These are phyloP conservation scores for Rhinichthys osculus DNA, from an alignment of 2,797 vertebrate species.

Conservation along the genomic window DNA sequence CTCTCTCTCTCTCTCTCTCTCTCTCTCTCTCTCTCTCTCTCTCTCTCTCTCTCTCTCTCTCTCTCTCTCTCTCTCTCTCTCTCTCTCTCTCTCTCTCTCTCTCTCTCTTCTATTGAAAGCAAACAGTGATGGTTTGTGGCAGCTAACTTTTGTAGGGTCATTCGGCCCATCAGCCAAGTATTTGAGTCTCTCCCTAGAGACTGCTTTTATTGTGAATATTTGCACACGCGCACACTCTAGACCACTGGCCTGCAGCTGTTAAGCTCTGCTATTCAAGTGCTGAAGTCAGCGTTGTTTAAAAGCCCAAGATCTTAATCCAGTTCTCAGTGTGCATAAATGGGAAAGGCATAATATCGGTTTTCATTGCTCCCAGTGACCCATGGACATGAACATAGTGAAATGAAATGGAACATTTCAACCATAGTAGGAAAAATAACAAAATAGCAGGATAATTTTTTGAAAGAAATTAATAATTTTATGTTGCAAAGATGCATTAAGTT, in stretches of 20 bases:
- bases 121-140: neutral
- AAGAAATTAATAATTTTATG: neutral
- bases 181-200: conserved; percentile 12
- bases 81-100: too few relatives aligned
- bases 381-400: neutral
- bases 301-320: conserved; percentile 20
- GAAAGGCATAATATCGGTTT: conserved; percentile 8
- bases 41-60: too few relatives aligned
- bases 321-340: neutral
- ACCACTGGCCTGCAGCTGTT: conserved; percentile 39
- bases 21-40: conserved; percentile 2
- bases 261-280: conserved; percentile 21
- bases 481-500: neutral
- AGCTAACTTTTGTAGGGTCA: conserved; percentile 27
- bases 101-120: neutral
- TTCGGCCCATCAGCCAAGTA: neutral
- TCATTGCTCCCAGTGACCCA: neutral
- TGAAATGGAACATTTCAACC: neutral
- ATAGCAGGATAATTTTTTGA: neutral
- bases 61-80: neutral
- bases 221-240: neutral
- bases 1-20: neutral
- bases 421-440: neutral
- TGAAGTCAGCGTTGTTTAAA: conserved; percentile 34
- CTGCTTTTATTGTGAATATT: conserved; percentile 6